A percentile compares a stretch with the other conserved stretches of the same genome.
Evolutionary conservation across 2,888 invertebrate genomes (phyloP).

Genomic region (Esperia sulphurella): DNA sequence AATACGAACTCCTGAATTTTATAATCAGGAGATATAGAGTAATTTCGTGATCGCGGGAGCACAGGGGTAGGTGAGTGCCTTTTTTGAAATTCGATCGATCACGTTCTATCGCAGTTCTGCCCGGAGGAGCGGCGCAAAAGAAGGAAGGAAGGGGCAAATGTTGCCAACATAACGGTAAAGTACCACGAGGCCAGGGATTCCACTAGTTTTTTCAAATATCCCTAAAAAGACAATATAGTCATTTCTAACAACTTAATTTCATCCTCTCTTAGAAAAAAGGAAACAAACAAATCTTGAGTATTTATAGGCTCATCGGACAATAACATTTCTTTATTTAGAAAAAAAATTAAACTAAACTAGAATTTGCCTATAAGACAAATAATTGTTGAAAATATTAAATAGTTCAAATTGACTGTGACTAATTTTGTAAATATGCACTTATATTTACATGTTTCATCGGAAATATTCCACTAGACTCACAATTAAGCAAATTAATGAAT

Average conservation of each 20-base stretch:
- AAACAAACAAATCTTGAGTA: too few relatives aligned
- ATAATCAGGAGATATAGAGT: constrained; percentile 70
- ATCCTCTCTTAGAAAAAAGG: too few relatives aligned
- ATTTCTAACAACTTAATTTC: background rate
- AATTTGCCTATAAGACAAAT: too few relatives aligned
- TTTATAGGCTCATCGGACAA: too few relatives aligned
- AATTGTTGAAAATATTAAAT: too few relatives aligned
- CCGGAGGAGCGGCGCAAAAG: constrained; percentile 76
- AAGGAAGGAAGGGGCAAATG: constrained; percentile 73
- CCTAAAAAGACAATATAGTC: constrained; percentile 8
- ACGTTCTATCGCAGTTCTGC: constrained; percentile 76
- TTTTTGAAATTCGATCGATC: constrained; percentile 80
- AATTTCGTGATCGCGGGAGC: constrained; percentile 76
- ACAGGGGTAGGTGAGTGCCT: constrained; percentile 77
- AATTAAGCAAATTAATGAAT: background rate
- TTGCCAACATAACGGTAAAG: constrained; percentile 62
- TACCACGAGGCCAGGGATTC: constrained; percentile 73
- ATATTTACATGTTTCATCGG: too few relatives aligned
- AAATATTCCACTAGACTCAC: too few relatives aligned
- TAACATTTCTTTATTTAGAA: too few relatives aligned
- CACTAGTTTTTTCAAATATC: constrained; percentile 19
- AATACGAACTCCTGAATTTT: constrained; percentile 72
- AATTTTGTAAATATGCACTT: too few relatives aligned
- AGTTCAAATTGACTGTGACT: too few relatives aligned
- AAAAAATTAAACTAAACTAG: too few relatives aligned